Conservation (phyloP, 2,888 invertebrate genomes). For the Caenorhabditis sp. region DNA sequence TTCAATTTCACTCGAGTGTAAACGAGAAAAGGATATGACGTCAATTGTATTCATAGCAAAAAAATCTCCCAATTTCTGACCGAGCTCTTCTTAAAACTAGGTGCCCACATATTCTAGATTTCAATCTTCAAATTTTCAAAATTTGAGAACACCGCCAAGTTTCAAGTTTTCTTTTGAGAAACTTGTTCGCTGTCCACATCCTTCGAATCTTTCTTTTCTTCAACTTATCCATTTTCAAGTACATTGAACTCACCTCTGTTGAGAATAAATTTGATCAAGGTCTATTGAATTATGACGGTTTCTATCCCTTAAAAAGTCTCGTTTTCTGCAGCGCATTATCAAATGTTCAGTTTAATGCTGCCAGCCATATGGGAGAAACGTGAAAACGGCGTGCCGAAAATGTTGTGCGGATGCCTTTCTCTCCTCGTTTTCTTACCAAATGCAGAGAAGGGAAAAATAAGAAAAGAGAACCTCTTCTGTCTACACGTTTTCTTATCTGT, state of each 20-base stretch:
- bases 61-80: slow-evolving; percentile 5
- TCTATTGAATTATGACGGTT: slow-evolving; percentile 37
- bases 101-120: too few relatives aligned
- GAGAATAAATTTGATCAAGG: slow-evolving; percentile 33
- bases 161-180: too few relatives aligned
- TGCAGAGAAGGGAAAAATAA: neutral
- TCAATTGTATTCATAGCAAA: slow-evolving; percentile 49
- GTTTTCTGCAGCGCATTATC: slow-evolving; percentile 29
- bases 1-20: slow-evolving; percentile 50
- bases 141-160: too few relatives aligned
- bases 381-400: slow-evolving; percentile 34
- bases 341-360: slow-evolving; percentile 32
- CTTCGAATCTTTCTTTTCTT: neutral
- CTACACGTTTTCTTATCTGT: neutral
- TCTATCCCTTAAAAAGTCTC: neutral
- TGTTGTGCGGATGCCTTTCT: slow-evolving; percentile 17
- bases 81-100: too few relatives aligned
- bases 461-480: neutral
- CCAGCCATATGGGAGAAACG: slow-evolving; percentile 18
- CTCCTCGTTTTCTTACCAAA: slow-evolving; percentile 8
- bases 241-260: slow-evolving; percentile 19
- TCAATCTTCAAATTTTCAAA: too few relatives aligned
- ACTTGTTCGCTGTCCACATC: neutral
- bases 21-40: slow-evolving; percentile 42
- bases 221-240: slow-evolving; percentile 10